Evolutionary conservation across 2,797 vertebrate species (phyloP).

Genomic region (Rhynchonycteris naso): DNA sequence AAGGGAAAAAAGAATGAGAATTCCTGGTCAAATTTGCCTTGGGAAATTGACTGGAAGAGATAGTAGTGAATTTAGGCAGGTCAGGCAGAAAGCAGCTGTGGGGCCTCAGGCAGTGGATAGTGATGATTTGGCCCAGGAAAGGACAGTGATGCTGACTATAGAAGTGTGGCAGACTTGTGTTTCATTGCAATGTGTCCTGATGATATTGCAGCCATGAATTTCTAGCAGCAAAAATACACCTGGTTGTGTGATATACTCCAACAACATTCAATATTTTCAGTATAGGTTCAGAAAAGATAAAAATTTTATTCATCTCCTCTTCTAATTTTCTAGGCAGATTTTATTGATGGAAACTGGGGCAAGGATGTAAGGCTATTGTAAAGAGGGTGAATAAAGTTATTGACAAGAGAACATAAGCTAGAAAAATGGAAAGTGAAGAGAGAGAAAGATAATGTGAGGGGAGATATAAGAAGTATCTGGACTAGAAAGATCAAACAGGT

Average conservation of each 20-base stretch:
- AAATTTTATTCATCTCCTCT: too few species aligned
- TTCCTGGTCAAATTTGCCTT: not conserved
- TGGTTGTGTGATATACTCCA: too few species aligned
- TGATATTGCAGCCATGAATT: too few species aligned
- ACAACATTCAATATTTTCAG: not conserved
- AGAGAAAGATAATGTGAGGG: not conserved
- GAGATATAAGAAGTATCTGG: not conserved
- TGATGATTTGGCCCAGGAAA: too few species aligned
- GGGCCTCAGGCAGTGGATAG: not conserved
- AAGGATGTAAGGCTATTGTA: not conserved
- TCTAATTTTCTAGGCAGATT: not conserved
- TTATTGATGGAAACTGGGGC: not conserved
- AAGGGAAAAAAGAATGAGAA: not conserved
- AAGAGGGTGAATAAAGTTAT: not conserved
- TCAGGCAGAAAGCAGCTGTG: not conserved
- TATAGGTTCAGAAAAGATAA: not conserved
- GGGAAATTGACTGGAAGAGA: not conserved
- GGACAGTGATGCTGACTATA: not conserved
- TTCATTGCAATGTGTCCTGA: not conserved
- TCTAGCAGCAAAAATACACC: accelerated
- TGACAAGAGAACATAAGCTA: not conserved
- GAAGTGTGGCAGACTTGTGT: not conserved
- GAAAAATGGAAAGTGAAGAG: not conserved
- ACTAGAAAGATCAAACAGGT: not conserved
- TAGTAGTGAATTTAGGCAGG: not conserved